A percentile compares a stretch with the other conserved stretches of the same genome.
These are phyloP conservation scores for Hyla sarda DNA, from an alignment of 2,113 vertebrate species.

Conservation along the genomic window DNA sequence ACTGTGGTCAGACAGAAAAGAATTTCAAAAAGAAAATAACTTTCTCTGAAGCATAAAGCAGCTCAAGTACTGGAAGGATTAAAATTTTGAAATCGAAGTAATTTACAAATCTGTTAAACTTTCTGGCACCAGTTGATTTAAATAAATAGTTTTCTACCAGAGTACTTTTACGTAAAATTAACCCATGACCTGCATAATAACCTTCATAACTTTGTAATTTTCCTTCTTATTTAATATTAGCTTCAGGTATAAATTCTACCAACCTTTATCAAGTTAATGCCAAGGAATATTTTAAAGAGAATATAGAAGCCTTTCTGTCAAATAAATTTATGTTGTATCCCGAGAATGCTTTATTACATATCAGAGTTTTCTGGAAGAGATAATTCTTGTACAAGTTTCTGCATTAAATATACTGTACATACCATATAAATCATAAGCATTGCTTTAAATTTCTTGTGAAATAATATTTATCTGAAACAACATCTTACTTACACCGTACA, in stretches of 20 bases:
- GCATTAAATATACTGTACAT: slow-evolving; percentile 33
- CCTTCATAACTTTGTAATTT: no score
- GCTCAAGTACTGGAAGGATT: no score
- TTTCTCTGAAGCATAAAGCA: no score
- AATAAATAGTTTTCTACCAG: no score
- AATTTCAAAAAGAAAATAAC: no score
- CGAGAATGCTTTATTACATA: neutral
- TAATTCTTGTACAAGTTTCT: neutral
- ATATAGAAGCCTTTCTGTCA: neutral
- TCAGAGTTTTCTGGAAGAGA: slow-evolving; percentile 20
- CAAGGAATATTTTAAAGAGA: neutral
- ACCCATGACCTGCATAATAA: no score
- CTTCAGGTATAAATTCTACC: no score
- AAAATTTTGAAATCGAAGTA: no score
- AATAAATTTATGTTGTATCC: neutral
- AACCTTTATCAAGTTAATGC: neutral
- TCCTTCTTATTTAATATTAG: neutral
- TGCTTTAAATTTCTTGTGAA: slow-evolving; percentile 39
- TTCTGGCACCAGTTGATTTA: no score
- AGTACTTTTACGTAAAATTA: no score
- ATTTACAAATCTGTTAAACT: no score
- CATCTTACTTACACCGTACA: neutral
- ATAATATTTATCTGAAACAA: slow-evolving; percentile 50
- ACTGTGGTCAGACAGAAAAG: no score
- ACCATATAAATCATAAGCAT: slow-evolving; percentile 2